Evolutionary conservation across 1,140 invertebrate species (phyloP).

Genomic region (Cydia pomonella): DNA sequence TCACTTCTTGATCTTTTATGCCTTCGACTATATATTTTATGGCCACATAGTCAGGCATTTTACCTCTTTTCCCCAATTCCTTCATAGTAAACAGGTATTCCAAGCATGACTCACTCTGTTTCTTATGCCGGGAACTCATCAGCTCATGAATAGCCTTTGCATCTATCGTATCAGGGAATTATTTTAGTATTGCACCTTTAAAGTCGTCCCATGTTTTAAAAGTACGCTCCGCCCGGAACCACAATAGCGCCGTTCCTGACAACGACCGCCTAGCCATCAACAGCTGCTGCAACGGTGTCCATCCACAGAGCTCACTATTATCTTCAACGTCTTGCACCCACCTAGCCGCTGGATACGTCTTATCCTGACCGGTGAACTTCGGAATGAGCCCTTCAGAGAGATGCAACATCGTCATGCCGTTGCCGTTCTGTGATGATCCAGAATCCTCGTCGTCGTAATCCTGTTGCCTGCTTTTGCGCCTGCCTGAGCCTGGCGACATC

Average conservation of each 20-base stretch:
- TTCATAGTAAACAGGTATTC: slow-evolving; percentile 36
- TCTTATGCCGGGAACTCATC: slow-evolving; percentile 34
- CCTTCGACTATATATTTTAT: slow-evolving; percentile 40
- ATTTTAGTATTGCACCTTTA: slow-evolving; percentile 31
- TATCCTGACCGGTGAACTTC: slow-evolving; percentile 19
- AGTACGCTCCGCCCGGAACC: slow-evolving; percentile 33
- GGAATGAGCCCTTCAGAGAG: background rate
- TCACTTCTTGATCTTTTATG: slow-evolving; percentile 35
- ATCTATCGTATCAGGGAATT: slow-evolving; percentile 38
- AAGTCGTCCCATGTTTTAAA: slow-evolving; percentile 35
- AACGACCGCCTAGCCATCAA: slow-evolving; percentile 38
- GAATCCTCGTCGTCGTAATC: no score
- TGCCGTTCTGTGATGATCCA: no score
- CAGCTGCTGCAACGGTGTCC: slow-evolving; percentile 36
- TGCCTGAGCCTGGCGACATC: no score
- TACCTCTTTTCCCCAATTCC: slow-evolving; percentile 2
- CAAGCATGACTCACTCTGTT: slow-evolving; percentile 4
- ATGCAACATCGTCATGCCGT: background rate
- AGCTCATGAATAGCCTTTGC: slow-evolving; percentile 35
- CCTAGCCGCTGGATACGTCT: slow-evolving; percentile 6
- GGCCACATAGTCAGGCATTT: slow-evolving; percentile 2
- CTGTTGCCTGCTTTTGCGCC: no score
- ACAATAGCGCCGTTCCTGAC: slow-evolving; percentile 39
- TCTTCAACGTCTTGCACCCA: slow-evolving; percentile 41
- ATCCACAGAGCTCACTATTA: slow-evolving; percentile 37